phyloP scores from a whole-genome alignment of 2,113 vertebrate species.

The Chloroceryle aenea region DNA sequence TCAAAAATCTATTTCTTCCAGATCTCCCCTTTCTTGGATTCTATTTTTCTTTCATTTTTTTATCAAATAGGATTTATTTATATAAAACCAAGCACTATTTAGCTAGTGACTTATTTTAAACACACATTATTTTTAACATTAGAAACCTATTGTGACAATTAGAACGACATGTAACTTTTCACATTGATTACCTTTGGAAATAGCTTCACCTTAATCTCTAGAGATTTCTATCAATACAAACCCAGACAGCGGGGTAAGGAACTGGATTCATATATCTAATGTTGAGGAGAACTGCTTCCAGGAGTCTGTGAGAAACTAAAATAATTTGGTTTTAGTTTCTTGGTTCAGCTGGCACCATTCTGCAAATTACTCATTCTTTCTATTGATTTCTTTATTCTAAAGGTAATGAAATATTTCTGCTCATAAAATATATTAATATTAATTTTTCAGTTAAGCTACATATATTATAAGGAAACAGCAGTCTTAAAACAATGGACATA shows the following conservation, averaged over 20 bases:
- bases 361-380: background rate
- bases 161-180: background rate
- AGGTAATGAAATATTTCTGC: background rate
- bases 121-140: background rate
- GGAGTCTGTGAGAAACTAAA: background rate
- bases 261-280: background rate
- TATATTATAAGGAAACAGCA: background rate
- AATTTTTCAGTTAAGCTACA: background rate
- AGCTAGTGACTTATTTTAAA: background rate
- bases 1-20: background rate
- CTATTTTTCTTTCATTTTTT: background rate
- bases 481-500: background rate
- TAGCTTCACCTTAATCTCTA: background rate
- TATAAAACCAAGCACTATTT: background rate
- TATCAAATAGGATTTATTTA: background rate
- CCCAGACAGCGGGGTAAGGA: background rate
- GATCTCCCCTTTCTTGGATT: background rate
- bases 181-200: background rate
- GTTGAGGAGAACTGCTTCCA: background rate
- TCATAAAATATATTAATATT: background rate
- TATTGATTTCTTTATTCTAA: background rate
- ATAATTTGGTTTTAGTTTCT: background rate
- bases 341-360: background rate
- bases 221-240: background rate
- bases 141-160: background rate